Evolutionary conservation across 2,113 vertebrate genomes (phyloP).

Genomic region (Stegostoma tigrinum): DNA sequence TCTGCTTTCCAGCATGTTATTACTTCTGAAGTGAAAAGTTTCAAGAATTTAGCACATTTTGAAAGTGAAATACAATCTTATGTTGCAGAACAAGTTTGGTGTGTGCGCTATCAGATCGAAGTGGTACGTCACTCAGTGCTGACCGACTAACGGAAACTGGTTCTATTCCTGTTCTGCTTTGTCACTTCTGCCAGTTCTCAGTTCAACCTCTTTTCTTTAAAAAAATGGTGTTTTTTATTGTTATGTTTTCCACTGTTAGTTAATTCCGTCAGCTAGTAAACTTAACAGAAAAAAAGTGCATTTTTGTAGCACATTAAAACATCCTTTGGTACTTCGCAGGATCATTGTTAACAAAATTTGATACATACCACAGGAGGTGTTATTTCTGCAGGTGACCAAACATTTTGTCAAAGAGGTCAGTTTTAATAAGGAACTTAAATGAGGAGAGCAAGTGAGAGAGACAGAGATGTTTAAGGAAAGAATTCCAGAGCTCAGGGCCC

Average conservation of each 20-base stretch:
- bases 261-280: background rate
- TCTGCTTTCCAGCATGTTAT: background rate
- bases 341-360: background rate
- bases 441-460: background rate
- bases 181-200: background rate
- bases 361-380: background rate
- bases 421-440: background rate
- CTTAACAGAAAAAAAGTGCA: background rate
- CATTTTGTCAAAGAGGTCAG: background rate
- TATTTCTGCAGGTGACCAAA: background rate
- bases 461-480: background rate
- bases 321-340: background rate
- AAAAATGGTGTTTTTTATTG: background rate
- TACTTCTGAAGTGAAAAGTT: background rate
- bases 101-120: background rate
- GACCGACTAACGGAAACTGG: background rate
- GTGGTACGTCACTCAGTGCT: background rate
- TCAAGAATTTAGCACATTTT: background rate
- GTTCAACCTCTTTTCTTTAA: background rate
- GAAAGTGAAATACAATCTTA: background rate
- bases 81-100: slow-evolving; percentile 5
- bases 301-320: background rate
- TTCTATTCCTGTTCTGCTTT: slow-evolving; percentile 17
- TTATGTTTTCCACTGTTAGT: background rate
- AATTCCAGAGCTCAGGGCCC: background rate